Conservation (phyloP, 2,888 invertebrate genomes). For the Xanthia togata region DNA sequence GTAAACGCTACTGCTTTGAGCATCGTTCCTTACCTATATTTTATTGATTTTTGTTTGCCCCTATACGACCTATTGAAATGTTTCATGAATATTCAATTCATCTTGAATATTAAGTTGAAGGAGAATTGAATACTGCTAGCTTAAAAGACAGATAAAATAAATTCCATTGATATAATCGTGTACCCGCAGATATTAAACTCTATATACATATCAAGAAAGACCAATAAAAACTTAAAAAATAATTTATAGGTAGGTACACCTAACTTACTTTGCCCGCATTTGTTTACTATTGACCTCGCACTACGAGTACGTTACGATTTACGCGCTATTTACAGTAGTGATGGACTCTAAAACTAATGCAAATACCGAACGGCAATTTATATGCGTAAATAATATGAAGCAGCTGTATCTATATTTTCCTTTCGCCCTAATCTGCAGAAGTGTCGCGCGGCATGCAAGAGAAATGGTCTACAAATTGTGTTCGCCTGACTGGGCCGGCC, state of each 20-base stretch:
- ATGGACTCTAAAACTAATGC: conserved; percentile 20
- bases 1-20: conserved; percentile 18
- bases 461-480: conserved; percentile 87
- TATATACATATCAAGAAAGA: not conserved
- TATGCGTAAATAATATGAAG: conserved; percentile 50
- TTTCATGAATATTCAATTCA: conserved; percentile 25
- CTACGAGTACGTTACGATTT: not conserved
- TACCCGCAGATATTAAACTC: not conserved
- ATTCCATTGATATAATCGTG: not conserved
- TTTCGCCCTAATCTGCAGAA: conserved; percentile 80
- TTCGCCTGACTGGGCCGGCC: conserved; percentile 77
- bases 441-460: conserved; percentile 82
- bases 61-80: conserved; percentile 28
- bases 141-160: not conserved
- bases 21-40: conserved; percentile 50
- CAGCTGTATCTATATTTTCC: conserved; percentile 73
- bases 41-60: conserved; percentile 38
- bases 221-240: not conserved
- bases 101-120: not conserved
- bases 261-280: conserved; percentile 17
- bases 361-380: conserved; percentile 42
- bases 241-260: not conserved
- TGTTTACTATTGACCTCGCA: not conserved
- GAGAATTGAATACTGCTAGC: not conserved
- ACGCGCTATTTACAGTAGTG: conserved; percentile 11